phyloP scores from a whole-genome alignment of 2,797 vertebrate genomes.

The Lithobates sylvaticus region DNA sequence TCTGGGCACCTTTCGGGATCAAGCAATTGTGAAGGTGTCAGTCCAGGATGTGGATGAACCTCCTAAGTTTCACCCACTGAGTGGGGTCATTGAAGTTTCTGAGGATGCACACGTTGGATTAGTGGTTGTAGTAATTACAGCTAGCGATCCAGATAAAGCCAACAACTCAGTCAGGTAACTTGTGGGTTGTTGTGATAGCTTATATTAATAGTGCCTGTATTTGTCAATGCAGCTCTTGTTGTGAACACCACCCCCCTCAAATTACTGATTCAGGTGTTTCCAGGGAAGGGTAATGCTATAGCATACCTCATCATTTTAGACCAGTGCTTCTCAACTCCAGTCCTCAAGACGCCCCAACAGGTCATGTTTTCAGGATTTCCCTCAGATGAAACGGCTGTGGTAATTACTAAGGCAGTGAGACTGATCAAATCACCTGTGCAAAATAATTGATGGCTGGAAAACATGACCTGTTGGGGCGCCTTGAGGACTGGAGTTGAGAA shows the following conservation, averaged over 20 bases:
- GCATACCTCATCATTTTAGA: too few relatives aligned
- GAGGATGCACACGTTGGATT: conserved; percentile 91
- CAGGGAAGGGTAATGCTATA: too few relatives aligned
- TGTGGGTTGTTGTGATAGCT: fast-evolving
- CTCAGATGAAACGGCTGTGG: too few relatives aligned
- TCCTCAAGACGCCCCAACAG: too few relatives aligned
- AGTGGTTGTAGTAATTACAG: conserved; percentile 88
- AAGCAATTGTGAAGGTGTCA: conserved; percentile 90
- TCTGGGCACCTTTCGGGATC: conserved; percentile 92
- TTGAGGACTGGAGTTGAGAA: too few relatives aligned
- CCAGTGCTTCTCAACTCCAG: too few relatives aligned
- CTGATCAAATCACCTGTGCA: too few relatives aligned
- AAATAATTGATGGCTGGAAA: too few relatives aligned
- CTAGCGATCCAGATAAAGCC: conserved; percentile 90
- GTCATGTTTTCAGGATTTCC: too few relatives aligned
- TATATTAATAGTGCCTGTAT: not conserved
- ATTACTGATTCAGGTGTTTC: too few relatives aligned
- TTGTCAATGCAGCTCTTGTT: not conserved
- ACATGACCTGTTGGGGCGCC: too few relatives aligned
- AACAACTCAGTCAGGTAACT: conserved; percentile 90
- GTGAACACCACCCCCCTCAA: not conserved
- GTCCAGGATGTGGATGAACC: conserved; percentile 93
- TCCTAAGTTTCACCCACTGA: conserved; percentile 86
- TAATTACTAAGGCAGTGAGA: too few relatives aligned
- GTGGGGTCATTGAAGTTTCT: conserved; percentile 89